Conservation (phyloP, 1,140 invertebrate species). For the Drosophila jambulina region DNA sequence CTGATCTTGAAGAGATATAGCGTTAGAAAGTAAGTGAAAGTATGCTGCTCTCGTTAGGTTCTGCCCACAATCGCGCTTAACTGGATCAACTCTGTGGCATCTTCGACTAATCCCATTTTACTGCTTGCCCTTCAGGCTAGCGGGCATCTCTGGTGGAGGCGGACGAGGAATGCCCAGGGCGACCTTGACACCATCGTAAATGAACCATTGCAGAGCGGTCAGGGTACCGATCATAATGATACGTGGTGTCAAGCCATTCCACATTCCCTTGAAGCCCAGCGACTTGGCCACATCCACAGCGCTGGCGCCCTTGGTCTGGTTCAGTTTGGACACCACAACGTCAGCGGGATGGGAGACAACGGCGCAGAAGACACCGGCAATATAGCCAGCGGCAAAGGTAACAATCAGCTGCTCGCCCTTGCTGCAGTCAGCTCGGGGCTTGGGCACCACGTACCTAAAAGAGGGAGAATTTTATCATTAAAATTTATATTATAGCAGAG, state of each 20-base stretch:
- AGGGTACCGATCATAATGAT: slow-evolving; percentile 99
- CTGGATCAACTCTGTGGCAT: slow-evolving; percentile 50
- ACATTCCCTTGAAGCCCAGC: slow-evolving; percentile 90
- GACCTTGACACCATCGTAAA: slow-evolving; percentile 99
- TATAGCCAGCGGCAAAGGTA: slow-evolving; percentile 97
- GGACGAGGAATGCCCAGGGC: slow-evolving; percentile 96
- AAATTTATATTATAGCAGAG: neutral
- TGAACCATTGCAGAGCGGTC: slow-evolving; percentile 99
- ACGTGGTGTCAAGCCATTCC: slow-evolving; percentile 98
- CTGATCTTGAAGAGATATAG: slow-evolving; percentile 18
- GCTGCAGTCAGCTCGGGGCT: slow-evolving; percentile 95
- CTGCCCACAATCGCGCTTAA: slow-evolving; percentile 30
- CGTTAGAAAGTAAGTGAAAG: slow-evolving; percentile 48
- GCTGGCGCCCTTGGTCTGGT: slow-evolving; percentile 93
- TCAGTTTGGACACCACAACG: slow-evolving; percentile 96
- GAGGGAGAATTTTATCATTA: slow-evolving; percentile 13
- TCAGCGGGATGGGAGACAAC: slow-evolving; percentile 95
- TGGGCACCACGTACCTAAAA: slow-evolving; percentile 92
- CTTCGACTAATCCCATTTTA: slow-evolving; percentile 5
- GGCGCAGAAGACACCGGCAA: slow-evolving; percentile 95
- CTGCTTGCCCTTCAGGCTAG: slow-evolving; percentile 94
- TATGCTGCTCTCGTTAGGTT: slow-evolving; percentile 30
- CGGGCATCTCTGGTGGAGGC: slow-evolving; percentile 99
- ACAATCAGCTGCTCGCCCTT: slow-evolving; percentile 96
- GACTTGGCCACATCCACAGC: slow-evolving; percentile 89